A percentile compares a stretch with the other conserved stretches of the same genome.
phyloP scores from a whole-genome alignment of 2,888 invertebrate species.

The Stegana nigrithorax region DNA sequence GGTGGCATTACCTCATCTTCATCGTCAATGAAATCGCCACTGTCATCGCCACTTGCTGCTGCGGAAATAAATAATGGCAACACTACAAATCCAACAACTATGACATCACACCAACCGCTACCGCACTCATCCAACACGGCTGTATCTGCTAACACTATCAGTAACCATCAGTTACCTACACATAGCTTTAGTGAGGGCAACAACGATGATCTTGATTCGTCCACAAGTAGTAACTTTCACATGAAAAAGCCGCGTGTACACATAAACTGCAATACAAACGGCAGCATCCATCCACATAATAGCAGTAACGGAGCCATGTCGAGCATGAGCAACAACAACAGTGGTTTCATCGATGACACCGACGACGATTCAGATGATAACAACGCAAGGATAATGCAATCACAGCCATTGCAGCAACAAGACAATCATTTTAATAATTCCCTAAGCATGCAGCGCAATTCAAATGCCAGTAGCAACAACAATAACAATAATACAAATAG shows the following conservation, averaged over 20 bases:
- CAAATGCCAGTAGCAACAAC: conserved; percentile 37
- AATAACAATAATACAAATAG: conserved; percentile 38
- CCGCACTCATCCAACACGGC: conserved; percentile 51
- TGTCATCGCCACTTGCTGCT: conserved; percentile 60
- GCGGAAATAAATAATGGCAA: conserved; percentile 31
- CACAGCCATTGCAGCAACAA: conserved; percentile 50
- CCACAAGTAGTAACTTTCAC: conserved; percentile 52
- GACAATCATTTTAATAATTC: conserved; percentile 46
- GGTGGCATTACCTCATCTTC: conserved; percentile 64
- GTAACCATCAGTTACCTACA: conserved; percentile 20
- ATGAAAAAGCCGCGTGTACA: conserved; percentile 65
- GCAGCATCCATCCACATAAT: conserved; percentile 33
- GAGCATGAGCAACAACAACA: conserved; percentile 22
- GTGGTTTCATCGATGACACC: conserved; percentile 50
- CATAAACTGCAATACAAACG: conserved; percentile 35
- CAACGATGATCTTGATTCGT: conserved; percentile 54
- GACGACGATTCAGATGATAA: conserved; percentile 65
- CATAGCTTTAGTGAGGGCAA: conserved; percentile 41
- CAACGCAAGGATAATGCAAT: conserved; percentile 50
- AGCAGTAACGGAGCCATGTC: conserved; percentile 27
- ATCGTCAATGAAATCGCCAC: conserved; percentile 66
- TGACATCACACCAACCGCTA: conserved; percentile 27
- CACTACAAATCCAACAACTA: conserved; percentile 30
- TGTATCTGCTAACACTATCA: neutral
- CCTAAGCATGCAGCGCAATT: conserved; percentile 34